A percentile compares a stretch with the other conserved stretches of the same genome.
phyloP scores from a whole-genome alignment of 2,113 vertebrate species.

The Nymphicus hollandicus region DNA sequence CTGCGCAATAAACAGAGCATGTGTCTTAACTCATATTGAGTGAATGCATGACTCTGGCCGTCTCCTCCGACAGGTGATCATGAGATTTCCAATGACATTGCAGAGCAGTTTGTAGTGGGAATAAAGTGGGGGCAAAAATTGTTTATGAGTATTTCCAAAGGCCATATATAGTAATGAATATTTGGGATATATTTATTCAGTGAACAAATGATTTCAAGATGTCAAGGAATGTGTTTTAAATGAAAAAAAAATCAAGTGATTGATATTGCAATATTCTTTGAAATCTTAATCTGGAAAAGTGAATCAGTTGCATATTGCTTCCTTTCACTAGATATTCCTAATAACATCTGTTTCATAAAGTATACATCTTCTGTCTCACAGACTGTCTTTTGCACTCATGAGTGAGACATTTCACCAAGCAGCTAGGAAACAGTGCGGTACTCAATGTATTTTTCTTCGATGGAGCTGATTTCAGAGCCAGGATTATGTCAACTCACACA shows the following conservation, averaged over 20 bases:
- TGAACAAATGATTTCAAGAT: background rate
- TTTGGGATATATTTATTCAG: background rate
- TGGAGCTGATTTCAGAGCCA: background rate
- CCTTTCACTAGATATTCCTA: background rate
- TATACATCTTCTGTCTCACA: background rate
- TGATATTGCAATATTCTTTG: background rate
- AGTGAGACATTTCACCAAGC: background rate
- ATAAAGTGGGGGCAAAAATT: fast-evolving
- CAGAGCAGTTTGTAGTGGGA: background rate
- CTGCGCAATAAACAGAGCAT: too few relatives aligned
- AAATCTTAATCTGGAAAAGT: background rate
- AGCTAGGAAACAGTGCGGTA: background rate
- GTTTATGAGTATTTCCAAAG: background rate
- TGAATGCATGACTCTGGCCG: too few relatives aligned
- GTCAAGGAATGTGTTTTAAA: background rate
- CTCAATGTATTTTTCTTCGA: background rate
- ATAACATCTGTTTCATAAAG: background rate
- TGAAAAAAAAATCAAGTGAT: background rate
- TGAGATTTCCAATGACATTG: background rate
- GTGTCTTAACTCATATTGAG: too few relatives aligned
- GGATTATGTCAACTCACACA: background rate
- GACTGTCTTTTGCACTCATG: background rate
- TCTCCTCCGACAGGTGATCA: too few relatives aligned
- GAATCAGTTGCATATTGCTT: background rate
- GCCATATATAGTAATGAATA: background rate